Evolutionary conservation across 2,888 invertebrate species (phyloP).

Genomic region (Drosophila formosana): DNA sequence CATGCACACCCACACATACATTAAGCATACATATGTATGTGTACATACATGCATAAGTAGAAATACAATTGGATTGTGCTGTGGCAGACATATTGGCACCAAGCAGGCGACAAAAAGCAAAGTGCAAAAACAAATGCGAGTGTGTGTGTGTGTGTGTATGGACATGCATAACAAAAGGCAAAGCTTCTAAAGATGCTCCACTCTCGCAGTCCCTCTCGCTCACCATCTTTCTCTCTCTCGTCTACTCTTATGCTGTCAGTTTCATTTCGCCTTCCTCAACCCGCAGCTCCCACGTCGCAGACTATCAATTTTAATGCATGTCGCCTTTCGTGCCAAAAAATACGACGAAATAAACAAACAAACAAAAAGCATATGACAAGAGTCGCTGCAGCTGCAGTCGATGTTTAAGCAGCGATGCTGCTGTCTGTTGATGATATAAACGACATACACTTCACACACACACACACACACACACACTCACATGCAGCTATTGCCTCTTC

Average conservation of each 20-base stretch:
- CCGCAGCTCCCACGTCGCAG: slow-evolving; percentile 29
- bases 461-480: neutral
- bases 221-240: slow-evolving; percentile 2
- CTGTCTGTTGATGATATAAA: slow-evolving; percentile 8
- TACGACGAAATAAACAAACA: slow-evolving; percentile 40
- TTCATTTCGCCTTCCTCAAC: slow-evolving; percentile 47
- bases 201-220: slow-evolving; percentile 3
- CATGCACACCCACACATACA: slow-evolving; percentile 12
- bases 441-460: neutral
- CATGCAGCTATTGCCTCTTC: slow-evolving; percentile 20
- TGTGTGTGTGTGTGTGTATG: slow-evolving; percentile 4
- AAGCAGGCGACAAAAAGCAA: slow-evolving; percentile 49
- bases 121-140: slow-evolving; percentile 44
- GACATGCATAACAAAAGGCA: slow-evolving; percentile 35
- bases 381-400: slow-evolving; percentile 44
- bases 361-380: slow-evolving; percentile 56
- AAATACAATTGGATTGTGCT: slow-evolving; percentile 51
- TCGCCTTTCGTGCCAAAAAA: slow-evolving; percentile 61
- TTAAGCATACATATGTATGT: neutral
- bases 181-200: slow-evolving; percentile 49
- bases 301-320: slow-evolving; percentile 64
- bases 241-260: slow-evolving; percentile 43
- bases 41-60: slow-evolving; percentile 13
- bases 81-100: slow-evolving; percentile 61
- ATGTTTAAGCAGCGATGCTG: slow-evolving; percentile 15